A percentile compares a stretch with the other conserved stretches of the same genome.
Evolutionary conservation across 2,113 vertebrate species (phyloP).

Genomic region (Pelecanoides urinatrix): DNA sequence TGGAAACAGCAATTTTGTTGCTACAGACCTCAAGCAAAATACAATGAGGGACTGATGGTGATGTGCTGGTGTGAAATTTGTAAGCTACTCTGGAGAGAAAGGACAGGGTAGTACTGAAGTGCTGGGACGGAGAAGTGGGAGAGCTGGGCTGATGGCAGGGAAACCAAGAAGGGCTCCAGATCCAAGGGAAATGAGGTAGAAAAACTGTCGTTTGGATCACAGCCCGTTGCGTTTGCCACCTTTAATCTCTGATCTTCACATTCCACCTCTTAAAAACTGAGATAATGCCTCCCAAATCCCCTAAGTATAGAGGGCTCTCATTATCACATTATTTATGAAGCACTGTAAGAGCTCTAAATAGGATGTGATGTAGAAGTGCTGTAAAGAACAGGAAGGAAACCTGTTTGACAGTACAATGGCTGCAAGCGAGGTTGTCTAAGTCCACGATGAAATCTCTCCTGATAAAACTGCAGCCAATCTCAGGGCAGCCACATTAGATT

Average conservation of each 20-base stretch:
- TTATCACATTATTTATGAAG: conserved; percentile 14
- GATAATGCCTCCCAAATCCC: conserved; percentile 24
- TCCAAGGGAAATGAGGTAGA: background rate
- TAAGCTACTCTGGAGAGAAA: background rate
- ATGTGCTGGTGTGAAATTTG: background rate
- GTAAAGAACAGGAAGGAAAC: conserved; percentile 40
- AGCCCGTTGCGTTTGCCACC: background rate
- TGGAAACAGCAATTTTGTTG: background rate
- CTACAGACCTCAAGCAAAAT: background rate
- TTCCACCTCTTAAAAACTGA: background rate
- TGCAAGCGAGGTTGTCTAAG: background rate
- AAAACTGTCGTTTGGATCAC: background rate
- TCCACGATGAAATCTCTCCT: background rate
- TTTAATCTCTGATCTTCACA: background rate
- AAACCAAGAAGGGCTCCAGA: background rate
- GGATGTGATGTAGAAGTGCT: conserved; percentile 16
- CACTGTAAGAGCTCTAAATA: background rate
- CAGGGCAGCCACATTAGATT: background rate
- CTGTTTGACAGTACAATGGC: conserved; percentile 24
- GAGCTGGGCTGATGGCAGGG: background rate
- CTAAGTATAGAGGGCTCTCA: background rate
- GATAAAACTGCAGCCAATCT: background rate
- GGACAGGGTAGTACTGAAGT: background rate
- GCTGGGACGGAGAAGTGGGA: background rate
- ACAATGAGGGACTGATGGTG: background rate